Evolutionary conservation across 2,797 vertebrate genomes (phyloP).

Genomic region (Staurois parvus): DNA sequence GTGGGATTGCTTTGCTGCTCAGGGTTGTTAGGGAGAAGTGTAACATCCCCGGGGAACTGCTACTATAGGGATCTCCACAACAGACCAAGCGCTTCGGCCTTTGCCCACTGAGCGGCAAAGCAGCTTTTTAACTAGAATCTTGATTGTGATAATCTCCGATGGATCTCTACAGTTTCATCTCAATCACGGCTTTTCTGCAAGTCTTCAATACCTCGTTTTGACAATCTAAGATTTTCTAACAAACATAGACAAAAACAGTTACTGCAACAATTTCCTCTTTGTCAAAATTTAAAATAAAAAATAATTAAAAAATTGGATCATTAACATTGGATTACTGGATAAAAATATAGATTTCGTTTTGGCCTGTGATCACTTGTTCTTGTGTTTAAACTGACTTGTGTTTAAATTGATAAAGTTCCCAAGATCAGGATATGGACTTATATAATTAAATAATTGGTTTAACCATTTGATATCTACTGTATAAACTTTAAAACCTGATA

Average conservation of each 20-base stretch:
- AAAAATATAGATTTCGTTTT: too few relatives aligned
- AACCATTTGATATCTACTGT: too few relatives aligned
- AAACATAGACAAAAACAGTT: too few relatives aligned
- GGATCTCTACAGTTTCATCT: neutral
- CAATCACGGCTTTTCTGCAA: neutral
- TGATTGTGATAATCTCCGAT: neutral
- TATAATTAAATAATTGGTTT: too few relatives aligned
- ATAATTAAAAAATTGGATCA: neutral
- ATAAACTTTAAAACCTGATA: too few relatives aligned
- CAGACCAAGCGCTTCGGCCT: conserved; percentile 1
- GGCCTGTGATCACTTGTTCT: too few relatives aligned
- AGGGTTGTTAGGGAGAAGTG: conserved; percentile 27
- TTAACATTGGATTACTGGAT: neutral
- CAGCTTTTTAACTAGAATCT: neutral
- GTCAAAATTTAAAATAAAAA: neutral
- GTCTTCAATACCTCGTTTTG: neutral
- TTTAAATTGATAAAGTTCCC: too few relatives aligned
- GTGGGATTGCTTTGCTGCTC: conserved; percentile 14
- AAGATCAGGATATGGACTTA: too few relatives aligned
- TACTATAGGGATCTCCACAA: conserved; percentile 28
- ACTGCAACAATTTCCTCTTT: too few relatives aligned
- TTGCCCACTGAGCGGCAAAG: neutral
- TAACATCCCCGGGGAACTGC: conserved; percentile 17
- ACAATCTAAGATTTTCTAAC: neutral
- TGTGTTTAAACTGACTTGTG: too few relatives aligned